Evolutionary conservation across 2,113 vertebrate genomes (phyloP).

Genomic region (Nesogale talazaci): DNA sequence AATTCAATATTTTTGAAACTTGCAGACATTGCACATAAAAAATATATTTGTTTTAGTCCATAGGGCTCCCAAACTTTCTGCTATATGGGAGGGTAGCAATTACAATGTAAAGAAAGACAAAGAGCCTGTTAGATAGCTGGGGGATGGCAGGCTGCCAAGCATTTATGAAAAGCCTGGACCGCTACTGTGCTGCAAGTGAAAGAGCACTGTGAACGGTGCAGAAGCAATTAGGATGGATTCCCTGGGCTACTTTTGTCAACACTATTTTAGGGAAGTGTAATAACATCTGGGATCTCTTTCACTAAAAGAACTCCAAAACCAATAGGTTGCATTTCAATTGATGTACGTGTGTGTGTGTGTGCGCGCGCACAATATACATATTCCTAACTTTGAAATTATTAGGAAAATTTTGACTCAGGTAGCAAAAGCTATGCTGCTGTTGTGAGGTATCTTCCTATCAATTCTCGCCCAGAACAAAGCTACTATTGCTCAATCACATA

Average conservation of each 20-base stretch:
- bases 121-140: constrained; percentile 51
- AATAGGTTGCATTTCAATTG: constrained; percentile 48
- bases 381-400: constrained; percentile 19
- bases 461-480: neutral
- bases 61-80: constrained; percentile 50
- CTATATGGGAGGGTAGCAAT: neutral
- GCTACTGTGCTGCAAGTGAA: constrained; percentile 48
- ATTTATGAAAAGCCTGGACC: constrained; percentile 64
- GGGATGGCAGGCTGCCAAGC: constrained; percentile 70
- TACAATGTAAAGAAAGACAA: constrained; percentile 67
- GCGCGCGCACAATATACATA: neutral
- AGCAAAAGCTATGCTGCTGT: neutral
- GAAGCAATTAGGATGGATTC: constrained; percentile 73
- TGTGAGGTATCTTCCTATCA: too few species aligned
- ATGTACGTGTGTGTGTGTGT: too few species aligned
- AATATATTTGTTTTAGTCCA: constrained; percentile 47
- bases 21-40: constrained; percentile 64
- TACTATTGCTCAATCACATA: too few species aligned
- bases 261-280: constrained; percentile 71
- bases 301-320: constrained; percentile 77
- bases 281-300: constrained; percentile 58
- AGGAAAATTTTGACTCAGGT: constrained; percentile 39
- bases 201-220: constrained; percentile 55
- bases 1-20: constrained; percentile 69
- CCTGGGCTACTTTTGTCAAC: constrained; percentile 64